A percentile compares a stretch with the other conserved stretches of the same genome.
Evolutionary conservation across 1,140 invertebrate genomes (phyloP).

Genomic region (Drosophila elegans): DNA sequence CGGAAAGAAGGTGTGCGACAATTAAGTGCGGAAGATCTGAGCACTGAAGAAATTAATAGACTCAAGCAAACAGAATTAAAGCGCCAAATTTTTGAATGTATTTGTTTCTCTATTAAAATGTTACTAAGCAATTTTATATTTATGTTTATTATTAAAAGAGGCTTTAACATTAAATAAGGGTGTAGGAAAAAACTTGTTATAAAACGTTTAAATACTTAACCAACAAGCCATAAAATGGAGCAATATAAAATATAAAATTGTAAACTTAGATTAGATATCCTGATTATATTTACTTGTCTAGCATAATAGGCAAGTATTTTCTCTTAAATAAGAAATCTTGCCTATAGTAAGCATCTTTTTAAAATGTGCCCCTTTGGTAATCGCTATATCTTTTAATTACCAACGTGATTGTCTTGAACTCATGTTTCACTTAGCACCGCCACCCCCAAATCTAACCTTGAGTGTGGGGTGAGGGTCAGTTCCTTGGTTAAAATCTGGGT

Average conservation of each 20-base stretch:
- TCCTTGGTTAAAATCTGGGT: not conserved
- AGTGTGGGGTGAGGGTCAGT: not conserved
- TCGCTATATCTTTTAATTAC: not conserved
- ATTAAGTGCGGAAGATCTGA: not conserved
- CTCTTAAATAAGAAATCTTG: too few relatives aligned
- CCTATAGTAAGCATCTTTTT: not conserved
- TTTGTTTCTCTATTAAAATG: not conserved
- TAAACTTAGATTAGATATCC: too few relatives aligned
- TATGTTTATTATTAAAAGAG: not conserved
- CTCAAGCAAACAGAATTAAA: not conserved
- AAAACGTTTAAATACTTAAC: too few relatives aligned
- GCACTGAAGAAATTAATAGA: too few relatives aligned
- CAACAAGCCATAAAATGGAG: too few relatives aligned
- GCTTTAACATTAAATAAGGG: not conserved
- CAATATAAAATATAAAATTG: too few relatives aligned
- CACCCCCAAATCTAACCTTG: conserved; percentile 2
- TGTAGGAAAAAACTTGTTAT: too few relatives aligned
- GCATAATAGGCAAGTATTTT: too few relatives aligned
- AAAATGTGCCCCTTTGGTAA: not conserved
- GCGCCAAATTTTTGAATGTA: too few relatives aligned
- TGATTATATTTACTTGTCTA: too few relatives aligned
- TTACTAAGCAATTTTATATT: not conserved
- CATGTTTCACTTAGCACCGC: not conserved
- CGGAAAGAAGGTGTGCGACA: conserved; percentile 64
- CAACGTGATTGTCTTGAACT: not conserved